Evolutionary conservation across 2,888 invertebrate genomes (phyloP).

Genomic region (Ceratothoa steindachneri): DNA sequence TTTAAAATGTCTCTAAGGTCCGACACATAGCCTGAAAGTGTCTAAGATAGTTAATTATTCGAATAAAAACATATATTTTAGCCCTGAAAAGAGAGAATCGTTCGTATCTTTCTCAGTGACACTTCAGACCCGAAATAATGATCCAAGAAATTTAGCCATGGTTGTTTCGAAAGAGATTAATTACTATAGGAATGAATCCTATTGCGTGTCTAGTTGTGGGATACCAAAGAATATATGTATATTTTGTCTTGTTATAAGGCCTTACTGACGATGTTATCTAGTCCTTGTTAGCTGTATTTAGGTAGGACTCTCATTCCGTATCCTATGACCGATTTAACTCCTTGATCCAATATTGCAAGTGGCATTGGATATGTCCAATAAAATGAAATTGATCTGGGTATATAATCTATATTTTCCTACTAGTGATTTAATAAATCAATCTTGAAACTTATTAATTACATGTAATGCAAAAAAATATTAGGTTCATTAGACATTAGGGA

Average conservation of each 20-base stretch:
- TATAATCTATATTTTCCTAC: slow-evolving; percentile 6
- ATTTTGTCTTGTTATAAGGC: slow-evolving; percentile 45
- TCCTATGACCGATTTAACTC: neutral
- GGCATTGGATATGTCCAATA: neutral
- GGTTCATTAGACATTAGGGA: too few species aligned
- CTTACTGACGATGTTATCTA: slow-evolving; percentile 44
- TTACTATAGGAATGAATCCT: slow-evolving; percentile 10
- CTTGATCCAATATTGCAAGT: neutral
- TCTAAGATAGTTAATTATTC: too few species aligned
- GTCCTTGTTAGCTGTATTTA: slow-evolving; percentile 42
- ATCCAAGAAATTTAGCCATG: neutral
- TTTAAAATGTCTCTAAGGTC: too few species aligned
- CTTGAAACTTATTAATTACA: neutral
- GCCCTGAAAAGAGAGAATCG: neutral
- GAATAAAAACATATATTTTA: too few species aligned
- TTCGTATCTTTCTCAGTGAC: neutral
- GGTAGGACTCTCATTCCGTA: neutral
- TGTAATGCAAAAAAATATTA: neutral
- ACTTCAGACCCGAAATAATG: neutral
- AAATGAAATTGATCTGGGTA: neutral
- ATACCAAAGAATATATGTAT: slow-evolving; percentile 48
- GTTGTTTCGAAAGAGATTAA: neutral
- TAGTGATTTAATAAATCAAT: neutral
- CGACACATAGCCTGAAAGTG: too few species aligned
- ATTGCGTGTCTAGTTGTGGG: slow-evolving; percentile 47